Evolutionary conservation across 2,888 invertebrate species (phyloP).

Genomic region (Spilosoma lubricipeda): DNA sequence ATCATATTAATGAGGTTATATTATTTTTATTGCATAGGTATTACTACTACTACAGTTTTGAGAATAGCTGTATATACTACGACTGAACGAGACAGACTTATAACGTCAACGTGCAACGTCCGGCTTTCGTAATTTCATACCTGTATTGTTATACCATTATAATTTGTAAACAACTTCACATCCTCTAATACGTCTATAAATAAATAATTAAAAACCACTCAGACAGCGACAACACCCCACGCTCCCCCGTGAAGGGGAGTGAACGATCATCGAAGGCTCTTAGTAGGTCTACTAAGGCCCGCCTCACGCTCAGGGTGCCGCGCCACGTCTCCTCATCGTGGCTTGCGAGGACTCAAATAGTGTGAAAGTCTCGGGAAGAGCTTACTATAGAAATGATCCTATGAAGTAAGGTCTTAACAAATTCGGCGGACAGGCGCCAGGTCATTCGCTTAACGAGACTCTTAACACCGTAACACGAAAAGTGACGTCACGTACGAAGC

Average conservation of each 20-base stretch:
- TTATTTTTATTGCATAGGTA: too few relatives aligned
- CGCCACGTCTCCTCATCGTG: slow-evolving; percentile 62
- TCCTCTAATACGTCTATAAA: too few relatives aligned
- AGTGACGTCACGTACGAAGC: slow-evolving; percentile 19
- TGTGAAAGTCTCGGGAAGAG: slow-evolving; percentile 58
- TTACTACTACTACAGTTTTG: too few relatives aligned
- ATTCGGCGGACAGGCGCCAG: neutral
- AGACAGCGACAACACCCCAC: slow-evolving; percentile 38
- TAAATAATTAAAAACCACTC: too few relatives aligned
- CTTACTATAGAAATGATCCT: slow-evolving; percentile 63
- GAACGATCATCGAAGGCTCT: slow-evolving; percentile 64
- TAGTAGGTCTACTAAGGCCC: slow-evolving; percentile 40
- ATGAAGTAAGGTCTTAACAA: slow-evolving; percentile 54
- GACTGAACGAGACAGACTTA: too few relatives aligned
- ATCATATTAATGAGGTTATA: too few relatives aligned
- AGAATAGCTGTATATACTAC: too few relatives aligned
- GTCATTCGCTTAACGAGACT: slow-evolving; percentile 29
- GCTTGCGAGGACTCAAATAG: slow-evolving; percentile 49
- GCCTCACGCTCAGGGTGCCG: slow-evolving; percentile 55
- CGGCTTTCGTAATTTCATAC: too few relatives aligned
- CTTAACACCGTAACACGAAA: slow-evolving; percentile 25
- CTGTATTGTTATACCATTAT: too few relatives aligned
- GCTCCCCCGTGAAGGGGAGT: slow-evolving; percentile 38
- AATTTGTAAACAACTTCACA: too few relatives aligned
- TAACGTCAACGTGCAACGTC: too few relatives aligned